Evolutionary conservation across 1,140 invertebrate species (phyloP), one percentile per base, ranked within the genome.

Genomic region (Monomorium pharaonis): DNA sequence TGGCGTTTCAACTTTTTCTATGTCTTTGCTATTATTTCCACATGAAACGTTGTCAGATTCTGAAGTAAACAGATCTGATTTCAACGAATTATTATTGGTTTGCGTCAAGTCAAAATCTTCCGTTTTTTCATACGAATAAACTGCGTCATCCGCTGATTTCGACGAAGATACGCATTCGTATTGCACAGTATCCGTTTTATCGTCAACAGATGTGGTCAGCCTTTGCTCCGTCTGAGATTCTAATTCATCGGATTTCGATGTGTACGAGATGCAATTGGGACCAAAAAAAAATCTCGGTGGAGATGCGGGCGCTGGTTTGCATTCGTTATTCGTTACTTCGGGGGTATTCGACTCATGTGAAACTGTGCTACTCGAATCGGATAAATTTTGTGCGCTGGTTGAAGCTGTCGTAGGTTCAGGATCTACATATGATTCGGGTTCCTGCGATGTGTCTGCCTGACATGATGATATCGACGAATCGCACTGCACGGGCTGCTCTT

Each of bases 271-370:
- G 77, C 95, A 95, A 85, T 95, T 95, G 0, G 94, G 95, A 2
- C 95, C 95, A 89, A 95, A 95, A 87, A 95, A 95, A 89, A 95
- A 95, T 83, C 92, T 92, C 6, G 95, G 94, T 0, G 94, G 90
- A 3, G 93, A 92, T 7, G 27, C 44, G 12, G 47, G 5, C 6
- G 24, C 5, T 47, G 84, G 16, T 16, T 90, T 90, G 58, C 86
- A 90, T 78, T 90, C 89, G 6, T 90, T 90, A 67, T 90, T 86
- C 4, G 60, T 12, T 49, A 60, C 56, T 49, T 75, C 75, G 24
- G 37, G 44, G 65, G 10, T 51, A 10, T 70, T 42, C 0, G 56
- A 51, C 1, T 85, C 56, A 0, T 44, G 69, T 5, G 47, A 72
- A 62, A 24, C 30, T 24, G 69, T 18, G 14, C n/a, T 87, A 21